Evolutionary conservation across 2,113 vertebrate species (phyloP).

Genomic region (Synodontis membranacea): DNA sequence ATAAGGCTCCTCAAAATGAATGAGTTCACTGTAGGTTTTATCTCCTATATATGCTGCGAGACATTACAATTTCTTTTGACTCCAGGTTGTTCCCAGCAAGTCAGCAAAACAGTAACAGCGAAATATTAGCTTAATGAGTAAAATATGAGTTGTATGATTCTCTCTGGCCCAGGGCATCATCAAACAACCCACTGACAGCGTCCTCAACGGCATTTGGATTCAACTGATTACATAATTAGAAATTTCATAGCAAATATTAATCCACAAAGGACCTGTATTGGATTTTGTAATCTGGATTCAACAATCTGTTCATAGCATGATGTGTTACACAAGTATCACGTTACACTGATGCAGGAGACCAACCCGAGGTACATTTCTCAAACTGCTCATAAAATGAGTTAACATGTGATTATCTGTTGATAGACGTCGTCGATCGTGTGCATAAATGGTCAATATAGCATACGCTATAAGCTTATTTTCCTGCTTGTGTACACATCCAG

Average conservation of each 20-base stretch:
- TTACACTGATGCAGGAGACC: background rate
- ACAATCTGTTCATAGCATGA: conserved; percentile 47
- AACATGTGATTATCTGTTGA: background rate
- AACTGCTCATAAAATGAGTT: background rate
- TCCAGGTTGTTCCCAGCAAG: conserved; percentile 11
- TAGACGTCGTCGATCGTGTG: conserved; percentile 17
- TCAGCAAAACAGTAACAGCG: conserved; percentile 8
- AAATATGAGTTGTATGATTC: conserved; percentile 53
- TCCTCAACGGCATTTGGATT: conserved; percentile 63
- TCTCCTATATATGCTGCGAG: background rate
- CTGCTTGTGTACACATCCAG: conserved; percentile 59
- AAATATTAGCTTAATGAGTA: conserved; percentile 23
- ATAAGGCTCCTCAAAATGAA: background rate
- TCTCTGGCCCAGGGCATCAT: conserved; percentile 16
- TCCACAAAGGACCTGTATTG: conserved; percentile 68
- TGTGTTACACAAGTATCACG: conserved; percentile 55
- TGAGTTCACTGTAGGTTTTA: background rate
- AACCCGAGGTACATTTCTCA: background rate
- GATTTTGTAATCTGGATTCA: conserved; percentile 63
- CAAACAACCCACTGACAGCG: conserved; percentile 19
- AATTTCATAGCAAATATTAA: conserved; percentile 74
- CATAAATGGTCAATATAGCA: background rate
- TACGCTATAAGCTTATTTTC: conserved; percentile 49
- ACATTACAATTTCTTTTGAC: background rate
- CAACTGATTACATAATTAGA: conserved; percentile 74